These are phyloP conservation scores for Meiosimyza platycephala DNA, from an alignment of 2,888 invertebrate genomes.

Conservation along the genomic window DNA sequence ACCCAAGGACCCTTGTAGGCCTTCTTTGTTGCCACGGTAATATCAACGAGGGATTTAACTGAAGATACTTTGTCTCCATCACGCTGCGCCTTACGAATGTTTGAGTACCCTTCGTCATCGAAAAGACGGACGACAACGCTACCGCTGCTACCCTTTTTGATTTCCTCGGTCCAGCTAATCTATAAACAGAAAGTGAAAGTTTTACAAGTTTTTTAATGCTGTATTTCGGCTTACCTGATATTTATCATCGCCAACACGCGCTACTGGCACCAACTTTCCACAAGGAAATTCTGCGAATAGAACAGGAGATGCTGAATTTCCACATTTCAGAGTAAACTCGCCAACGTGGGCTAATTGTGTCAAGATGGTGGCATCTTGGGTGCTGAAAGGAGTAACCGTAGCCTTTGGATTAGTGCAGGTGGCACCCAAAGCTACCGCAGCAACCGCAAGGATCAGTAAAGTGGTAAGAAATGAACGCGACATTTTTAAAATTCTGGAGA, in stretches of 20 bases:
- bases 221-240: constrained; percentile 78
- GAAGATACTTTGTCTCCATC: constrained; percentile 75
- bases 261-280: constrained; percentile 86
- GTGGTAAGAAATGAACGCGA: constrained; percentile 51
- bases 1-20: constrained; percentile 93
- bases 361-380: constrained; percentile 91
- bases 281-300: constrained; percentile 88
- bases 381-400: constrained; percentile 86
- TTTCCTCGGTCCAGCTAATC: constrained; percentile 95
- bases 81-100: constrained; percentile 84
- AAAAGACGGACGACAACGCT: constrained; percentile 83
- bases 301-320: constrained; percentile 76
- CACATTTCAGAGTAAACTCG: constrained; percentile 88
- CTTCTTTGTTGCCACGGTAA: constrained; percentile 78
- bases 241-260: constrained; percentile 79
- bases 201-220: background rate
- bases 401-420: constrained; percentile 75
- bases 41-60: constrained; percentile 76
- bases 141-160: constrained; percentile 83
- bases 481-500: constrained; percentile 49
- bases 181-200: constrained; percentile 64
- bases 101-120: constrained; percentile 93
- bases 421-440: constrained; percentile 52
- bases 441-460: constrained; percentile 49
- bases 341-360: constrained; percentile 91